These are phyloP conservation scores for Atherix ibis DNA, from an alignment of 2,888 invertebrate genomes.

Conservation along the genomic window DNA sequence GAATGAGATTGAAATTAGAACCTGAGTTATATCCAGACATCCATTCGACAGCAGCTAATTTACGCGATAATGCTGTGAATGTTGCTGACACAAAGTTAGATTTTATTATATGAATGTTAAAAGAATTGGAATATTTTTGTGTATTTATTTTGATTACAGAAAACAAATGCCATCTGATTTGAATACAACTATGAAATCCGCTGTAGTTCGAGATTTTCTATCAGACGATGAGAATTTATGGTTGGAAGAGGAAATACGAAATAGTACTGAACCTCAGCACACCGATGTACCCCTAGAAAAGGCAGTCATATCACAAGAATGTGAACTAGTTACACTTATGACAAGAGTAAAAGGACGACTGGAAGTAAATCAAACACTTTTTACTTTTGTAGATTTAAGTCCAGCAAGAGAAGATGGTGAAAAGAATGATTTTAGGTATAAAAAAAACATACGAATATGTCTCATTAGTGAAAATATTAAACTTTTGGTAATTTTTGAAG, in stretches of 20 bases:
- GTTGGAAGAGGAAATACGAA: constrained; percentile 34
- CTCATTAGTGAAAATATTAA: not conserved
- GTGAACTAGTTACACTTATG: constrained; percentile 44
- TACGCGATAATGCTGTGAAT: constrained; percentile 39
- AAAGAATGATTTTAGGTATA: constrained; percentile 34
- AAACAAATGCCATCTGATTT: constrained; percentile 29
- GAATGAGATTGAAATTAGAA: constrained; percentile 45
- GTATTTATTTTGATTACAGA: not conserved
- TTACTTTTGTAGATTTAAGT: constrained; percentile 43
- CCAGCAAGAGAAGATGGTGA: constrained; percentile 36
- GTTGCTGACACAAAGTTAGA: constrained; percentile 26
- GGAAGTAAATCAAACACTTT: constrained; percentile 42
- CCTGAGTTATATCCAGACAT: constrained; percentile 40
- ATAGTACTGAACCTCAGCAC: constrained; percentile 31
- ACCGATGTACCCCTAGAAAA: constrained; percentile 38
- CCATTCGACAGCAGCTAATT: constrained; percentile 41
- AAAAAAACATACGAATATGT: not conserved
- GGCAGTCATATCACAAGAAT: constrained; percentile 41
- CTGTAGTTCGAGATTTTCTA: constrained; percentile 31
- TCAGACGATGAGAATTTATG: constrained; percentile 32
- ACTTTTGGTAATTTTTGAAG: constrained; percentile 12
- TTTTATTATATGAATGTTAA: not conserved
- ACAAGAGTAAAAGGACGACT: constrained; percentile 42
- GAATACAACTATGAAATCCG: constrained; percentile 32
- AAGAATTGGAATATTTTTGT: not conserved